Percentiles rank a stretch among this genome's conserved stretches.
These are phyloP conservation scores for Leucoraja ocellata DNA, from an alignment of 2,797 vertebrate genomes.

Conservation along the genomic window DNA sequence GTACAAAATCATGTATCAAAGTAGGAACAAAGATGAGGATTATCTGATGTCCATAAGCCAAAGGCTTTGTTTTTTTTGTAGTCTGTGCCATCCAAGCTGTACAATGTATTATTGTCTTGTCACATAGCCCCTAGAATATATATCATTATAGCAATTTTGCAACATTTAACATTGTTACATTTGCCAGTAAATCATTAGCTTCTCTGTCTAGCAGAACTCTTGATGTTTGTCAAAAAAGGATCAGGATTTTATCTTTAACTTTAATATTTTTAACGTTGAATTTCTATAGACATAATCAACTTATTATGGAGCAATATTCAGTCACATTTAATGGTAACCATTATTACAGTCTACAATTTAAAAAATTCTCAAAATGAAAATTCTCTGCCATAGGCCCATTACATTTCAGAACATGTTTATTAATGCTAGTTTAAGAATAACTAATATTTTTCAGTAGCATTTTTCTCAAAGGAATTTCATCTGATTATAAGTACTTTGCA, in stretches of 20 bases:
- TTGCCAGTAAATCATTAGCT: neutral
- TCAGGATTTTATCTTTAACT: neutral
- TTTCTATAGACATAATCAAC: neutral
- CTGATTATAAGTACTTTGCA: conserved; percentile 90
- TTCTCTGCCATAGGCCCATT: neutral
- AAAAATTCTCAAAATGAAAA: neutral
- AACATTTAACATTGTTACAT: neutral
- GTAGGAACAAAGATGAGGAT: neutral
- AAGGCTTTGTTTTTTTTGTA: neutral
- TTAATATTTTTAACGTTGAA: neutral
- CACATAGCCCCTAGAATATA: neutral
- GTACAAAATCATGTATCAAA: neutral
- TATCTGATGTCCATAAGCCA: neutral
- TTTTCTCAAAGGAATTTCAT: conserved; percentile 77
- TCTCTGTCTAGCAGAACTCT: neutral
- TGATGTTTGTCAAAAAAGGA: neutral
- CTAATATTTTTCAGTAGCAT: conserved; percentile 66
- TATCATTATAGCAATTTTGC: neutral
- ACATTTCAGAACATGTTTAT: conserved; percentile 39
- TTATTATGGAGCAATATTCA: neutral
- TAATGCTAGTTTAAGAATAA: conserved; percentile 49
- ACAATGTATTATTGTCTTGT: neutral
- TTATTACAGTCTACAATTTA: neutral
- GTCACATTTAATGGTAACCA: neutral
- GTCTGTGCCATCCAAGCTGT: neutral